Base-by-base conservation (phyloP, 2,797 vertebrate genomes). In the Coendou prehensilis region DNA sequence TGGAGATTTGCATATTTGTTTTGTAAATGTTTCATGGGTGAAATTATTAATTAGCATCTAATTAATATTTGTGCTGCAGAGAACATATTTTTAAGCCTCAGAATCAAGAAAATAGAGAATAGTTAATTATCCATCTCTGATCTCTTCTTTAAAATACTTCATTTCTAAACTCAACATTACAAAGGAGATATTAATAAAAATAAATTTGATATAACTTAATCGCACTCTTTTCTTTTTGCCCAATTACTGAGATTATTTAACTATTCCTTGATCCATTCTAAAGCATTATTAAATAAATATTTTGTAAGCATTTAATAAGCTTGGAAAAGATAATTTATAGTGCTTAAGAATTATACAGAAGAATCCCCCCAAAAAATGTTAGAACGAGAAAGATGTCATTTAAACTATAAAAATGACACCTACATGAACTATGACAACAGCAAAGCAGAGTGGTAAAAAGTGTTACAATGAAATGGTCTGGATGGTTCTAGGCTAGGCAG, bases 1-100 rank as follows among this genome's bases (percentile, higher is more conserved):
- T 95, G 93, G 97, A 75, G n/a, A 96, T 97, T 96, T 98, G 64
- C 90, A 92, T 96, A 97, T 50, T 94, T 98, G 71, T 97, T 98
- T 98, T 98, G 92, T 93, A 97, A 97, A 97, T 94, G 28, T 96
- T 97, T 83, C 50, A 88, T 96, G 63, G 14, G 76, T 98, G 92
- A 98, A 97, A 97, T 97, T 98, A 97, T 97, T 98, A 98, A 97
- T 97, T 97, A 97, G 87, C 95, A 97, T 92, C 37, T 97, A 98
- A 98, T 96, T 98, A 98, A 96, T 97, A 97, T 96, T 79, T 94
- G 2, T 93, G 94, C 97, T 97, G 45, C 81, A 95, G 45, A 97
- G 85, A 96, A 97, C 57, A 37, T 97, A 98, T 96, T 67, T 94
- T 98, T 97, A 95, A 96, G 98, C 73, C 52, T 96, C 89, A 67